A percentile compares a stretch with the other conserved stretches of the same genome.
Evolutionary conservation across 2,888 invertebrate species (phyloP).

Genomic region (Entomobrya multifasciata): DNA sequence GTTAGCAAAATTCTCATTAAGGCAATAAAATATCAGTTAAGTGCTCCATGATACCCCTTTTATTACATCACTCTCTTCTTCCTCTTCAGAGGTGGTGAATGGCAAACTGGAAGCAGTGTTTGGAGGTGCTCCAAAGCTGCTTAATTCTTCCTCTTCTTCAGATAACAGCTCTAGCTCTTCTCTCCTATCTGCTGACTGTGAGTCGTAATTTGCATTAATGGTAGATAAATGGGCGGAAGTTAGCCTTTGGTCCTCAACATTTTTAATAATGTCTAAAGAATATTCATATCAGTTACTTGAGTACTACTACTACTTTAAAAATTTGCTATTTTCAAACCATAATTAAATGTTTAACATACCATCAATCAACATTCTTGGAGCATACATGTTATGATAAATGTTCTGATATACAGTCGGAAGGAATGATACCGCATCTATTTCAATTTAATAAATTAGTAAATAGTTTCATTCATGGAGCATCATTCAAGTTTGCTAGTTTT

Average conservation of each 20-base stretch:
- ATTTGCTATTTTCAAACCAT: background rate
- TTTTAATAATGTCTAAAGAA: slow-evolving; percentile 8
- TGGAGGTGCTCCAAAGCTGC: background rate
- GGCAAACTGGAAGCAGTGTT: background rate
- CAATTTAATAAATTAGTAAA: too few species aligned
- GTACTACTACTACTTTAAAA: background rate
- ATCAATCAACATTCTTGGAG: slow-evolving; percentile 4
- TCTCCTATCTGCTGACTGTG: too few species aligned
- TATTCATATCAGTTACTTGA: too few species aligned
- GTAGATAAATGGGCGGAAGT: background rate
- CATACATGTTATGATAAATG: background rate
- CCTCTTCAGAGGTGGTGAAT: background rate
- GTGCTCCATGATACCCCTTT: background rate
- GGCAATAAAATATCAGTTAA: too few species aligned
- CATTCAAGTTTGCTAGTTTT: too few species aligned
- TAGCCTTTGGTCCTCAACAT: background rate
- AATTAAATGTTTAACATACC: too few species aligned
- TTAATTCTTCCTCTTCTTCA: background rate
- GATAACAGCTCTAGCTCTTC: background rate
- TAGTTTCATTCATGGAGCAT: too few species aligned
- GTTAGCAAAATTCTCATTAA: too few species aligned
- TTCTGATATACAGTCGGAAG: slow-evolving; percentile 3
- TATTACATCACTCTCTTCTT: background rate
- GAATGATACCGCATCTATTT: background rate
- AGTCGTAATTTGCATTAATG: too few species aligned